phyloP scores from a whole-genome alignment of 1,140 invertebrate genomes.

The Pteromalus puparum region DNA sequence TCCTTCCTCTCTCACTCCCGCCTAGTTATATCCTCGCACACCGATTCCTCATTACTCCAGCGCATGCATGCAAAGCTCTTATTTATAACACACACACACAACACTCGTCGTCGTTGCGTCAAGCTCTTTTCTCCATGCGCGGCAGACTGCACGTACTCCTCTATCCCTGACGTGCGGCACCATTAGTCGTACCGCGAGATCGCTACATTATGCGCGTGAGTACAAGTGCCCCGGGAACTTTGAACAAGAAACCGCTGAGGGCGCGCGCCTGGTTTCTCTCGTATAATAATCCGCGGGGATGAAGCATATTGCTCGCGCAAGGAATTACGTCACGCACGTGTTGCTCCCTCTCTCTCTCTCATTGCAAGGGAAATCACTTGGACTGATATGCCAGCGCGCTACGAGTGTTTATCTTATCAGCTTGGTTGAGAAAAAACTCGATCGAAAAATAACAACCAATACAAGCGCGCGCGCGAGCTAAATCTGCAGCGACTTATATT shows the following conservation, averaged over 20 bases:
- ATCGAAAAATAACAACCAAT: not conserved
- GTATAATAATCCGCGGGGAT: conserved; percentile 3
- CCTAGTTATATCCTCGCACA: conserved; percentile 47
- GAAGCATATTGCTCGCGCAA: not conserved
- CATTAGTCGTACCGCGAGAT: not conserved
- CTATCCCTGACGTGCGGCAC: no score
- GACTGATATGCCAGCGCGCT: not conserved
- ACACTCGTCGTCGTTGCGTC: no score
- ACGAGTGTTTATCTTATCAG: not conserved
- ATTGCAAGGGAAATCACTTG: not conserved
- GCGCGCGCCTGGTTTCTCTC: not conserved
- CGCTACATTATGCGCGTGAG: not conserved
- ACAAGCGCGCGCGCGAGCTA: no score
- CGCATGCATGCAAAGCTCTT: not conserved
- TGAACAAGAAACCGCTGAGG: not conserved
- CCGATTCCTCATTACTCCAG: no score
- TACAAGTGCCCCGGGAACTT: not conserved
- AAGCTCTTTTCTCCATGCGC: no score
- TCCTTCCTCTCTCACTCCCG: conserved; percentile 37
- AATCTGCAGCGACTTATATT: no score
- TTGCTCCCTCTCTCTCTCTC: not conserved
- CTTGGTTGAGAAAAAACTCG: not conserved
- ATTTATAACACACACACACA: not conserved
- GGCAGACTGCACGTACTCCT: no score
- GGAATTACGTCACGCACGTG: not conserved